Conservation (phyloP, 2,888 invertebrate species). For the Teleiodes luculella region DNA sequence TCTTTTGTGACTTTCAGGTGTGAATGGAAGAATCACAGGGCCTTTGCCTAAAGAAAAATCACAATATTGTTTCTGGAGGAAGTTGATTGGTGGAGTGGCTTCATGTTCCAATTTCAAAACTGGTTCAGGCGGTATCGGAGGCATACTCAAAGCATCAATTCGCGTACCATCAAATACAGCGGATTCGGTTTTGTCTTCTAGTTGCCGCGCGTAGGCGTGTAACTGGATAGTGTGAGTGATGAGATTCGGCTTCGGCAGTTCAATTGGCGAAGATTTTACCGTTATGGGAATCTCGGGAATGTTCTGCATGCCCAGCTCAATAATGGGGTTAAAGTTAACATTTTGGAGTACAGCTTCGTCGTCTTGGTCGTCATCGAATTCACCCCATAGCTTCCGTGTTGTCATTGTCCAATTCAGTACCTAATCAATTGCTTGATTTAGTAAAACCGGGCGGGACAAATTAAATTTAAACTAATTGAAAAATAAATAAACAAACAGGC, state of each 20-base stretch:
- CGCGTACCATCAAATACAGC: slow-evolving; percentile 54
- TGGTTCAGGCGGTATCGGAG: slow-evolving; percentile 56
- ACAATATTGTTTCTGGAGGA: slow-evolving; percentile 63
- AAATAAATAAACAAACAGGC: too few species aligned
- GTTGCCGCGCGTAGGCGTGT: slow-evolving; percentile 56
- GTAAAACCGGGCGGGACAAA: too few species aligned
- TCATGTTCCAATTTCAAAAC: slow-evolving; percentile 52
- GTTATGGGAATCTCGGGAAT: slow-evolving; percentile 71
- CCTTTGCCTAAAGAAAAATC: slow-evolving; percentile 69
- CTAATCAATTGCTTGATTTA: too few species aligned
- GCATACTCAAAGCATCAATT: slow-evolving; percentile 54
- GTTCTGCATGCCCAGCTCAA: slow-evolving; percentile 73
- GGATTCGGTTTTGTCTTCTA: slow-evolving; percentile 57
- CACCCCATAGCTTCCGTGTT: slow-evolving; percentile 61
- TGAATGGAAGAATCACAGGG: slow-evolving; percentile 59
- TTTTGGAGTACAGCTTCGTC: slow-evolving; percentile 59
- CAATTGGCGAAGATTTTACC: slow-evolving; percentile 67
- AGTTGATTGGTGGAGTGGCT: slow-evolving; percentile 56
- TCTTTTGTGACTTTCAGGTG: slow-evolving; percentile 67
- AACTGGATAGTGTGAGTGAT: slow-evolving; percentile 70
- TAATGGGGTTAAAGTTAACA: slow-evolving; percentile 72
- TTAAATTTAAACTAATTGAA: too few species aligned
- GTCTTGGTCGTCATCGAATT: slow-evolving; percentile 55
- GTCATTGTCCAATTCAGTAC: slow-evolving; percentile 42
- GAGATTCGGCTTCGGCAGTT: slow-evolving; percentile 63